These are phyloP conservation scores for Rhopalosiphum padi DNA, from an alignment of 1,140 invertebrate species.

Conservation along the genomic window DNA sequence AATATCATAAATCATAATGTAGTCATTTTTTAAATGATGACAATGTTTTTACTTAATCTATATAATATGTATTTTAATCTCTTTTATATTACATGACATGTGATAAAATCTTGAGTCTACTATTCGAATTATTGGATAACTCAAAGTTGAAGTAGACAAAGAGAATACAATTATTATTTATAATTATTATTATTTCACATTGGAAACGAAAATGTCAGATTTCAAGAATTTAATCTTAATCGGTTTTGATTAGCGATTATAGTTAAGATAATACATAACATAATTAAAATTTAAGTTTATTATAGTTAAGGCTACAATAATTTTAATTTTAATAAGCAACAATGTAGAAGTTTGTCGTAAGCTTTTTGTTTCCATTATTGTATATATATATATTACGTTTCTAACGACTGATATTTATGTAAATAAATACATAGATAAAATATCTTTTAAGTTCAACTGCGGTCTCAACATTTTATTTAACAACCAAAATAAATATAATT, in stretches of 20 bases:
- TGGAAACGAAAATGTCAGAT: not conserved
- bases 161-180: not conserved
- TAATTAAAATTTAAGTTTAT: conserved; percentile 1
- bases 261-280: not conserved
- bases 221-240: not conserved
- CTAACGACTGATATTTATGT: conserved; percentile 41
- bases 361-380: not conserved
- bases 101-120: conserved; percentile 20
- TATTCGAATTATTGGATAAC: not conserved
- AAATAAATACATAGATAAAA: conserved; percentile 17
- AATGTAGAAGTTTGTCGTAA: not conserved
- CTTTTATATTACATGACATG: conserved; percentile 13
- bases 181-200: conserved; percentile 1
- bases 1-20: not conserved
- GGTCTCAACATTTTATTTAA: not conserved
- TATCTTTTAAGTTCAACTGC: not conserved
- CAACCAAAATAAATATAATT: not conserved
- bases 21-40: not conserved
- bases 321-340: conserved; percentile 2
- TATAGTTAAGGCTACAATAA: conserved; percentile 10
- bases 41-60: not conserved
- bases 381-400: not conserved
- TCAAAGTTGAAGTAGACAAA: conserved; percentile 9
- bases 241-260: not conserved
- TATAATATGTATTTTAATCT: not conserved